Conservation (phyloP, 2,797 vertebrate genomes). For the Arrhamphus sclerolepis region DNA sequence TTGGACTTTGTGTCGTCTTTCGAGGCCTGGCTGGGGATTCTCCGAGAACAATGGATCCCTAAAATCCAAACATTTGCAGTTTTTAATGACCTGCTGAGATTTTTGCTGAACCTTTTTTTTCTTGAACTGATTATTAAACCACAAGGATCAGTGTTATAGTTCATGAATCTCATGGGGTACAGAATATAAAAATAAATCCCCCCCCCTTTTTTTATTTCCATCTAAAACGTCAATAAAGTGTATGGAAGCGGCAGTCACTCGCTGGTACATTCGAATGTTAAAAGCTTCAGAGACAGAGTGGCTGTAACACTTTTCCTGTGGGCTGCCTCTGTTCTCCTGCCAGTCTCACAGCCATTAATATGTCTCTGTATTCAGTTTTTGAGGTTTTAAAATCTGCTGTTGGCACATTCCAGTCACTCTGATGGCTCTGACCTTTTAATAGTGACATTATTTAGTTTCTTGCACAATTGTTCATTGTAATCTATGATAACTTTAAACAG, state of each 20-base stretch:
- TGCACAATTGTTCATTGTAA: slow-evolving; percentile 65
- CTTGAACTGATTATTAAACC: too few species aligned
- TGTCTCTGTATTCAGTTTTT: slow-evolving; percentile 69
- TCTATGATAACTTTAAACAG: slow-evolving; percentile 66
- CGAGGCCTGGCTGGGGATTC: too few species aligned
- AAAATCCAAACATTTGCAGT: too few species aligned
- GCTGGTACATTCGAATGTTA: slow-evolving; percentile 43
- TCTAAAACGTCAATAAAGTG: slow-evolving; percentile 49
- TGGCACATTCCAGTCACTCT: slow-evolving; percentile 64
- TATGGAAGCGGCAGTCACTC: slow-evolving; percentile 32
- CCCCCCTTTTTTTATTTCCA: slow-evolving; percentile 42
- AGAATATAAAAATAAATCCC: slow-evolving; percentile 34
- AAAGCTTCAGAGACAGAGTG: slow-evolving; percentile 67
- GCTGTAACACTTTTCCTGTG: slow-evolving; percentile 52
- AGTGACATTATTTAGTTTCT: slow-evolving; percentile 67
- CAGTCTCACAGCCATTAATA: slow-evolving; percentile 50
- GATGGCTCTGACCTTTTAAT: slow-evolving; percentile 74
- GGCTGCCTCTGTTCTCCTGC: slow-evolving; percentile 50
- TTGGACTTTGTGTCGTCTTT: too few species aligned
- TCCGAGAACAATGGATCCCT: too few species aligned
- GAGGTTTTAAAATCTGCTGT: slow-evolving; percentile 64
- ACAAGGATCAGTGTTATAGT: too few species aligned
- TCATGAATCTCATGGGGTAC: neutral
- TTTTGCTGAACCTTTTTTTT: too few species aligned
- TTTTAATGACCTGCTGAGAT: too few species aligned